phyloP scores from a whole-genome alignment of 2,888 invertebrate species.

The Ectemnius continuus region DNA sequence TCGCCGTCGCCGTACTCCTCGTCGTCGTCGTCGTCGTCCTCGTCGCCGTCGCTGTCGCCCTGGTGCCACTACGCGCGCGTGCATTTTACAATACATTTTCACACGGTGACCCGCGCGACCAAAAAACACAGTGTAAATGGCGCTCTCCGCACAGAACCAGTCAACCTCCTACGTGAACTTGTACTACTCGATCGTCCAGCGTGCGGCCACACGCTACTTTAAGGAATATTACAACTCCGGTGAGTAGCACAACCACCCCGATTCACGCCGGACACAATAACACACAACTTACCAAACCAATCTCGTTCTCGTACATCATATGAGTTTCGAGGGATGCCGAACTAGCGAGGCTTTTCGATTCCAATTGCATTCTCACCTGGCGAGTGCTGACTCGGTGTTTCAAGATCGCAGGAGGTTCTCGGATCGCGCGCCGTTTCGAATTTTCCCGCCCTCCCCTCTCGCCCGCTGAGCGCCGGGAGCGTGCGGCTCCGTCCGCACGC shows the following conservation, averaged over 20 bases:
- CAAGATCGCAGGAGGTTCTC: conserved; percentile 54
- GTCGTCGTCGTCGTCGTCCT: neutral
- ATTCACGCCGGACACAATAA: neutral
- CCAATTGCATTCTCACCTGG: conserved; percentile 23
- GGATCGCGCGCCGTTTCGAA: conserved; percentile 59
- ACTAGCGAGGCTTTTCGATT: neutral
- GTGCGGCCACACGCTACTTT: conserved; percentile 83
- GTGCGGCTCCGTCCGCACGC: conserved; percentile 2
- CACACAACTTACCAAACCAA: too few species aligned
- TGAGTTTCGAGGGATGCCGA: too few species aligned
- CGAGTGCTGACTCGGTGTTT: conserved; percentile 55
- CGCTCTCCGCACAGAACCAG: conserved; percentile 78
- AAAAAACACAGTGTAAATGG: conserved; percentile 74
- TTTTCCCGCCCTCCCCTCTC: conserved; percentile 64
- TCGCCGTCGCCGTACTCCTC: neutral
- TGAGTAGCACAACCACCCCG: conserved; percentile 62
- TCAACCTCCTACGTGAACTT: conserved; percentile 84
- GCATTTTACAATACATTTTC: conserved; percentile 23
- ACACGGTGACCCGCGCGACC: conserved; percentile 56
- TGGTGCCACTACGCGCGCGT: conserved; percentile 25
- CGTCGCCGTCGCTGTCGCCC: too few species aligned
- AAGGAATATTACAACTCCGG: conserved; percentile 85
- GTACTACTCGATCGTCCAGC: conserved; percentile 85
- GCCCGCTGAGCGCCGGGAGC: conserved; percentile 16
- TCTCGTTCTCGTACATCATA: too few species aligned